Base-by-base conservation (phyloP, 1,140 invertebrate species). In the Amyelois transitella region DNA sequence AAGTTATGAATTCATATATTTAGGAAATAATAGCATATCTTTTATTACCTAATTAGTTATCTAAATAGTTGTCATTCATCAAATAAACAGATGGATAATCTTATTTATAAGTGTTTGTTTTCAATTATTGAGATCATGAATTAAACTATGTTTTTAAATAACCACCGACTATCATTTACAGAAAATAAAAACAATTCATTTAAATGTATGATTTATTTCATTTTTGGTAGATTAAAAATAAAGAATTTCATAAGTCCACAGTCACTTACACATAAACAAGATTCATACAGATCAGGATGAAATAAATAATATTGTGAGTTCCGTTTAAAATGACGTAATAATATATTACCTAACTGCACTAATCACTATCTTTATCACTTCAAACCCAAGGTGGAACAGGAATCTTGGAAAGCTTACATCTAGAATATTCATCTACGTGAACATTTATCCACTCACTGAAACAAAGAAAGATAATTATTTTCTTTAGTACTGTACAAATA, bases 201-300 rank as follows among this genome's bases (percentile, higher is more conserved):
- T 86, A 81, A 79, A 72, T 69, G 72, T 81, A 79, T 74, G 74
- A 79, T 86, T 86, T 84, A 84, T 83, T 83, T 86, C 75, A 84
- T 87, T 86, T 87, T 87, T 86, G 84, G 82, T 86, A 86, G 80
- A 86, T 80, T 84, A 81, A 83, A 87, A 86, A 82, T 82, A 83
- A 80, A 75, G 64, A 47, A 70, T 79, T 81, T 84, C 71, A 82
- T 78, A 78, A 82, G 69, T 85, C 75, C 81, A 85, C 81, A 83
- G 75, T 81, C 81, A 85, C 80, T 85, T 86, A 84, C 68, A 76
- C 70, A 68, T 74, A 78, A 77, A 77, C 77, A 84, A 84, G 74
- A 81, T 86, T 81, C 78, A 78, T 87, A 87, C 81, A 85, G 79
- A 80, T 85, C 79, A 82, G 72, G 67, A 80, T 82, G 76, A 86